Percentiles rank a stretch among this genome's conserved stretches.
These are phyloP conservation scores for Pammene fasciana DNA, from an alignment of 2,888 invertebrate species.

Conservation along the genomic window DNA sequence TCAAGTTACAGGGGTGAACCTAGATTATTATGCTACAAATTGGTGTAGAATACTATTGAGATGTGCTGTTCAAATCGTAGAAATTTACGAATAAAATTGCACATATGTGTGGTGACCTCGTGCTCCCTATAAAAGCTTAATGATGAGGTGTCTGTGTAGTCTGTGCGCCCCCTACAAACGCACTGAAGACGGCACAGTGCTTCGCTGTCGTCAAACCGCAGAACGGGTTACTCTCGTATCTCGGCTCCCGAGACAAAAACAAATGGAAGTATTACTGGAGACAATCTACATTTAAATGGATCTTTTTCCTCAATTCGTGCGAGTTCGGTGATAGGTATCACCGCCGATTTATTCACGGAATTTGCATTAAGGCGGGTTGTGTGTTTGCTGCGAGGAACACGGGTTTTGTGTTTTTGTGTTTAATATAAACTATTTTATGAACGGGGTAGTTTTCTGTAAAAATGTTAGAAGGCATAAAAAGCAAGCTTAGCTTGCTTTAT, in stretches of 20 bases:
- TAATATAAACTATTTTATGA: neutral
- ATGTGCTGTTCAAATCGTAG: no score
- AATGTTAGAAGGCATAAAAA: no score
- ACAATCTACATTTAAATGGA: slow-evolving; percentile 83
- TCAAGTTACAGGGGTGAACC: no score
- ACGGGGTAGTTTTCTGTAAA: no score
- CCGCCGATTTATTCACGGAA: slow-evolving; percentile 77
- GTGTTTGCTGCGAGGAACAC: slow-evolving; percentile 16
- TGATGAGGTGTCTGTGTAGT: no score
- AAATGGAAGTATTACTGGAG: slow-evolving; percentile 81
- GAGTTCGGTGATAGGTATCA: slow-evolving; percentile 81
- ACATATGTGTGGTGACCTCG: no score
- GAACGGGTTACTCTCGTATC: slow-evolving; percentile 70
- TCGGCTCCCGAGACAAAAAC: slow-evolving; percentile 77
- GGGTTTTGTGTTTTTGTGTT: slow-evolving; percentile 5
- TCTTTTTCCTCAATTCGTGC: slow-evolving; percentile 81
- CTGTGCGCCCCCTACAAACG: neutral
- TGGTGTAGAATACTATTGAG: no score
- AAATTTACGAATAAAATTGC: no score
- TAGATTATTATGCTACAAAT: no score
- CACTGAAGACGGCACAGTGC: slow-evolving; percentile 26
- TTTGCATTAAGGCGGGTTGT: slow-evolving; percentile 66
- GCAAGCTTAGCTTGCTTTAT: no score
- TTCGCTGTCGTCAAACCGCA: slow-evolving; percentile 50
- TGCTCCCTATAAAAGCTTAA: no score